Conservation (phyloP, 2,113 vertebrate species). For the Oncorhynchus clarkii region DNA sequence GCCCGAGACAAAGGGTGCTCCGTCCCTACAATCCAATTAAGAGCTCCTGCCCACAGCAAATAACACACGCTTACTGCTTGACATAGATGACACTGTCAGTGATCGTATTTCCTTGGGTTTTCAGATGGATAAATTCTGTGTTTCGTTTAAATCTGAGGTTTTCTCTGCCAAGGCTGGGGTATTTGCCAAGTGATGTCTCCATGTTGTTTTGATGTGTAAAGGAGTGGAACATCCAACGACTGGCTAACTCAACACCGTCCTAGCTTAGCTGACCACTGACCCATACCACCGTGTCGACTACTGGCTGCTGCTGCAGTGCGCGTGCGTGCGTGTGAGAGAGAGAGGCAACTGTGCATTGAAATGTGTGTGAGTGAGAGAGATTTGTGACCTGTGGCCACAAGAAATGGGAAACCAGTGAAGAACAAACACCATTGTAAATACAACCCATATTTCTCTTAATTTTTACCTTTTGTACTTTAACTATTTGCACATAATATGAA, state of each 20-base stretch:
- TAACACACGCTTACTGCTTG: too few species aligned
- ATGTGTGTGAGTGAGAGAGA: too few species aligned
- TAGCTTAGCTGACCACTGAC: not conserved
- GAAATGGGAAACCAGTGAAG: too few species aligned
- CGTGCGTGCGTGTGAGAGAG: not conserved
- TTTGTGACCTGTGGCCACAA: too few species aligned
- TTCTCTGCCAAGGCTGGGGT: slow-evolving; percentile 3
- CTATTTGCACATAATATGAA: too few species aligned
- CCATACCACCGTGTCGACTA: not conserved
- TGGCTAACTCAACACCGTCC: not conserved
- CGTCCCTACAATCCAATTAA: slow-evolving; percentile 20
- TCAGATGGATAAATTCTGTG: not conserved
- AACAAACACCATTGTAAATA: too few species aligned
- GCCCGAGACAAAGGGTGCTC: slow-evolving; percentile 50
- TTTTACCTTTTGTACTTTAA: too few species aligned
- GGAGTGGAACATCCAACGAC: not conserved
- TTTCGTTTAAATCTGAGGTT: not conserved
- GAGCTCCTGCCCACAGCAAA: slow-evolving; percentile 20
- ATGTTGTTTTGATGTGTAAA: not conserved
- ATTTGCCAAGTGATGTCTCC: slow-evolving; percentile 3
- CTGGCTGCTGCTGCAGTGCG: not conserved
- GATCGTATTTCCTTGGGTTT: not conserved
- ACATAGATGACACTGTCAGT: not conserved
- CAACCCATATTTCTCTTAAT: too few species aligned
- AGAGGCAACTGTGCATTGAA: too few species aligned